phyloP scores from a whole-genome alignment of 2,797 vertebrate species.

The Chelon auratus region DNA sequence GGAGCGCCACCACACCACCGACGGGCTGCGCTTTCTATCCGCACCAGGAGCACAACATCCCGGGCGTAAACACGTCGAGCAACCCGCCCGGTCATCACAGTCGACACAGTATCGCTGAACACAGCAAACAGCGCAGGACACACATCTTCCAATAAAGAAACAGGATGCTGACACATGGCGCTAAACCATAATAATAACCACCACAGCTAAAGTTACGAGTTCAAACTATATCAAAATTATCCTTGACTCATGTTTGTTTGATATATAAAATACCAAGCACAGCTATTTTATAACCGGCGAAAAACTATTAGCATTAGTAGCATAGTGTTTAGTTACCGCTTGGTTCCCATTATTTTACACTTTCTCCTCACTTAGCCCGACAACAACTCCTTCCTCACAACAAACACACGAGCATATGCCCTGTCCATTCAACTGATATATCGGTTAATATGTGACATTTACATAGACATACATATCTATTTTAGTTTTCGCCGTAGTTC shows the following conservation, averaged over 20 bases:
- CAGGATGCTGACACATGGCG: not conserved
- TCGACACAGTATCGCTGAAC: not conserved
- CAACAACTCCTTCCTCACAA: slow-evolving; percentile 27
- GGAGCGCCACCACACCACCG: slow-evolving; percentile 7
- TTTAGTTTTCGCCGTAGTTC: not conserved
- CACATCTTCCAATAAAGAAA: not conserved
- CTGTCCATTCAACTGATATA: not conserved
- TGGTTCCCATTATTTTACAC: slow-evolving; percentile 19
- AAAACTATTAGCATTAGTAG: too few relatives aligned
- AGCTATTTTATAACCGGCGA: not conserved
- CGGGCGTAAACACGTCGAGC: slow-evolving; percentile 15
- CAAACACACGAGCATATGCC: slow-evolving; percentile 16
- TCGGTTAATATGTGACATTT: not conserved
- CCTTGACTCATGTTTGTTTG: not conserved
- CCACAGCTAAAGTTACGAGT: not conserved
- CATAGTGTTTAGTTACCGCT: too few relatives aligned
- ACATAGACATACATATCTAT: not conserved
- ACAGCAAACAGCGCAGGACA: too few relatives aligned
- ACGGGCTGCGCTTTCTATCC: not conserved
- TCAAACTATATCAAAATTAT: not conserved
- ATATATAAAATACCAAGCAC: not conserved
- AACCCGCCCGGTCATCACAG: not conserved
- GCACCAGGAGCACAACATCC: slow-evolving; percentile 21
- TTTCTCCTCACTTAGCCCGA: slow-evolving; percentile 17
- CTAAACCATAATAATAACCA: not conserved